phyloP scores from a whole-genome alignment of 2,797 vertebrate genomes.

The Vultur gryphus region DNA sequence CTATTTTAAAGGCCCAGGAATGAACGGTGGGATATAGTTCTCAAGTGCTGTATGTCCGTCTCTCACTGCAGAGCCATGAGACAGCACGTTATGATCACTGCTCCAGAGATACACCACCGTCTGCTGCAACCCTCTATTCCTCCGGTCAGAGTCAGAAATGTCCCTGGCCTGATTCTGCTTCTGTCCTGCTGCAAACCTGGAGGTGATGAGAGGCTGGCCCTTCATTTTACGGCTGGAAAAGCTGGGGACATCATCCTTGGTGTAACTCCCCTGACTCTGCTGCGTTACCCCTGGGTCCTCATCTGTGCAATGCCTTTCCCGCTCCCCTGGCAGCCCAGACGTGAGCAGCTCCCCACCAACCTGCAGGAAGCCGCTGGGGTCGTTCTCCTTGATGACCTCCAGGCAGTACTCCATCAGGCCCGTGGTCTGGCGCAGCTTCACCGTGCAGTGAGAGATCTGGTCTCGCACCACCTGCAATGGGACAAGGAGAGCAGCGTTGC shows the following conservation, averaged over 20 bases:
- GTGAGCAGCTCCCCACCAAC: constrained; percentile 56
- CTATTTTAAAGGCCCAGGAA: not conserved
- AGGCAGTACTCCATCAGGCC: constrained; percentile 98
- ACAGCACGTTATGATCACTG: not conserved
- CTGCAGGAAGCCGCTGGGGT: constrained; percentile 98
- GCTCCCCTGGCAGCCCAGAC: accelerated
- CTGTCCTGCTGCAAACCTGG: not conserved
- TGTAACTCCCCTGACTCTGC: not conserved
- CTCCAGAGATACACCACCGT: not conserved
- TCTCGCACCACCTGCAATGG: constrained; percentile 89
- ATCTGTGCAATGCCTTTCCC: not conserved
- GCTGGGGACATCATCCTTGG: no score
- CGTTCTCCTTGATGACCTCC: constrained; percentile 99
- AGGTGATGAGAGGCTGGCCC: not conserved
- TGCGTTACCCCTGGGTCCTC: accelerated
- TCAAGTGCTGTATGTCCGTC: not conserved
- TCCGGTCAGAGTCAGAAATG: accelerated
- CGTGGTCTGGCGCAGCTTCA: constrained; percentile 97
- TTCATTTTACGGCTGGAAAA: not conserved
- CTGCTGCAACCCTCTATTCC: not conserved
- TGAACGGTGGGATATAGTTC: not conserved
- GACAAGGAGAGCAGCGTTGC: not conserved
- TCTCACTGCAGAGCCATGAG: not conserved
- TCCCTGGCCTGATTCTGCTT: not conserved
- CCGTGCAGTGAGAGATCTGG: constrained; percentile 97